Percentiles rank a stretch among this genome's conserved stretches.
These are phyloP conservation scores for Jordanella pulchra DNA, from an alignment of 2,797 vertebrate genomes.

Conservation along the genomic window DNA sequence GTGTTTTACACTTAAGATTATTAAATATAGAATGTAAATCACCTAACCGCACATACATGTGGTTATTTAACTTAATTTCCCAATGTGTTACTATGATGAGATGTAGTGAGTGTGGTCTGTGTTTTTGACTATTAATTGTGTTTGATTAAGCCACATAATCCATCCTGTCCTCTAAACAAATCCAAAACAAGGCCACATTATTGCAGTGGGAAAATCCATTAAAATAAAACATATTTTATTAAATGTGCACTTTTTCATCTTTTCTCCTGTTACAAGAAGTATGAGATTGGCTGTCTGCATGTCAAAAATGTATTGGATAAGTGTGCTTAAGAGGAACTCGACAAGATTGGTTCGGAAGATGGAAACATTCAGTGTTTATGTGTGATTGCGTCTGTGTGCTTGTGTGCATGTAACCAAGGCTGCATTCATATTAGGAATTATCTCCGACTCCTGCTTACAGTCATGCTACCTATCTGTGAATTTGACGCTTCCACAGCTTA, in stretches of 20 bases:
- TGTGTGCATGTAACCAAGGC: slow-evolving; percentile 5
- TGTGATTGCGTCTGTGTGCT: slow-evolving; percentile 2
- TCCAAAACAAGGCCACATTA: background rate
- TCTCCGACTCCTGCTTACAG: slow-evolving; percentile 8
- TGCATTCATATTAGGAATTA: slow-evolving; percentile 3
- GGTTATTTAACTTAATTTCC: background rate
- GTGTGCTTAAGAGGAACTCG: background rate
- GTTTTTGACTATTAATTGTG: background rate
- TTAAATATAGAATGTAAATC: background rate
- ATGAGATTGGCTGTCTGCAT: background rate
- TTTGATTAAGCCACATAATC: background rate
- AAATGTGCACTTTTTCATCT: background rate
- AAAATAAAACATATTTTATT: too few relatives aligned
- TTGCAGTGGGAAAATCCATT: background rate
- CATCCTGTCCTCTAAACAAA: background rate
- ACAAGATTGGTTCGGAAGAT: background rate
- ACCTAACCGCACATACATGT: background rate
- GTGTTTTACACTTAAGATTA: background rate
- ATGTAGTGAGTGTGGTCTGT: background rate
- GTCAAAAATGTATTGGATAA: background rate
- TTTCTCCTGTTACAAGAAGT: background rate
- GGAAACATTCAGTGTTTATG: slow-evolving; percentile 1
- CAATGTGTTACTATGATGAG: background rate
- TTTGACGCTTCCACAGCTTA: slow-evolving; percentile 19
- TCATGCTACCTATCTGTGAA: slow-evolving; percentile 16